phyloP scores from a whole-genome alignment of 2,888 invertebrate genomes.

The Digitonthophagus gazella region DNA sequence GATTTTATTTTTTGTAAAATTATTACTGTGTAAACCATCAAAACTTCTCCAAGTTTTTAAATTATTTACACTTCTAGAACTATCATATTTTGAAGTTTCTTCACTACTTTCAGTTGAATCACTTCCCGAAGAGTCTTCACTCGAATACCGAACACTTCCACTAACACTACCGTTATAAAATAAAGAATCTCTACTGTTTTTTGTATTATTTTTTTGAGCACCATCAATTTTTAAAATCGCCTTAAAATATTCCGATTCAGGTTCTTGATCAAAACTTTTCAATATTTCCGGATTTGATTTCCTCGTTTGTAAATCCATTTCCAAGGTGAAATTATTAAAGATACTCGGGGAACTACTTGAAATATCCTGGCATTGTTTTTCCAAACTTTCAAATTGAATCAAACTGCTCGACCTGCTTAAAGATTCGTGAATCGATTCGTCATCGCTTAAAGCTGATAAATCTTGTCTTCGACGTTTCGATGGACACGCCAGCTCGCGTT shows the following conservation, averaged over 20 bases:
- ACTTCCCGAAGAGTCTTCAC: slow-evolving; percentile 47
- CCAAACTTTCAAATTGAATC: slow-evolving; percentile 81
- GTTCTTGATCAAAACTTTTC: slow-evolving; percentile 49
- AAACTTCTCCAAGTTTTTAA: slow-evolving; percentile 51
- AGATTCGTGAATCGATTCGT: slow-evolving; percentile 55
- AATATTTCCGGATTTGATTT: slow-evolving; percentile 54
- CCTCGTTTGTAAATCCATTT: slow-evolving; percentile 53
- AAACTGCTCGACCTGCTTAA: slow-evolving; percentile 78
- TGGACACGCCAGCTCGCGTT: slow-evolving; percentile 73
- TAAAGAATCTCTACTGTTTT: slow-evolving; percentile 34
- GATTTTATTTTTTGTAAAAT: slow-evolving; percentile 43
- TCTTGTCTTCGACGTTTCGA: slow-evolving; percentile 71
- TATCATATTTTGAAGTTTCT: slow-evolving; percentile 43
- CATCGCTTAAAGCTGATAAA: slow-evolving; percentile 43
- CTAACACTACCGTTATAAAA: slow-evolving; percentile 43
- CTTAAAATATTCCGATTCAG: slow-evolving; percentile 46
- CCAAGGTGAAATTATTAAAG: slow-evolving; percentile 55
- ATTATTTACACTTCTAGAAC: slow-evolving; percentile 47
- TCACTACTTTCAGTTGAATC: slow-evolving; percentile 44
- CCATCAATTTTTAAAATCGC: slow-evolving; percentile 41
- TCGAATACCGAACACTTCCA: slow-evolving; percentile 41
- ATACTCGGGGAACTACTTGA: slow-evolving; percentile 53
- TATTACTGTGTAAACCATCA: slow-evolving; percentile 43
- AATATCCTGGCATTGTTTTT: slow-evolving; percentile 62
- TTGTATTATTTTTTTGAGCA: slow-evolving; percentile 30